phyloP scores from a whole-genome alignment of 2,888 invertebrate species.

The Parascotia fuliginaria region DNA sequence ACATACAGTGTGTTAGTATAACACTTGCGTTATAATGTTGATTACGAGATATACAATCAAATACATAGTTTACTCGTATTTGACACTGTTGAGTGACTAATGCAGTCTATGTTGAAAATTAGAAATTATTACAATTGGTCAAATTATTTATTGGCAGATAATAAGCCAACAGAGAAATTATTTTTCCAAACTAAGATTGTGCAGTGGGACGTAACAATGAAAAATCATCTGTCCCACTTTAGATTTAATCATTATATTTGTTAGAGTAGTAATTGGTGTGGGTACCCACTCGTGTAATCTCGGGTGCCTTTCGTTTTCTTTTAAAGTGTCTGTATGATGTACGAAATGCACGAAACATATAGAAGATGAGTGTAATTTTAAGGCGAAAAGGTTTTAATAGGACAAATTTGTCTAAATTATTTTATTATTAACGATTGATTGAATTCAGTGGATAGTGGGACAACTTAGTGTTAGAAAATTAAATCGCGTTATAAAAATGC shows the following conservation, averaged over 20 bases:
- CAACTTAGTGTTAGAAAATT: slow-evolving; percentile 80
- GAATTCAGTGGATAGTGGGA: slow-evolving; percentile 80
- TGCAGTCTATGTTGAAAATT: slow-evolving; percentile 13
- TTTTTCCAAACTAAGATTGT: slow-evolving; percentile 57
- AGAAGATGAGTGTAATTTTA: slow-evolving; percentile 89
- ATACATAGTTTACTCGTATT: slow-evolving; percentile 16
- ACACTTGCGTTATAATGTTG: slow-evolving; percentile 6
- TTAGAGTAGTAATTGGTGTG: slow-evolving; percentile 85
- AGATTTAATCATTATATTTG: slow-evolving; percentile 83
- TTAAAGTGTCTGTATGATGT: slow-evolving; percentile 91
- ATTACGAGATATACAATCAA: slow-evolving; percentile 7
- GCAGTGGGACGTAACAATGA: slow-evolving; percentile 61
- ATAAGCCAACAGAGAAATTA: slow-evolving; percentile 59
- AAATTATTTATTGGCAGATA: slow-evolving; percentile 30
- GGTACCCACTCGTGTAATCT: slow-evolving; percentile 83
- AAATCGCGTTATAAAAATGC: slow-evolving; percentile 67
- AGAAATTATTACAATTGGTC: slow-evolving; percentile 20
- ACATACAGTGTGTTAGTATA: slow-evolving; percentile 18
- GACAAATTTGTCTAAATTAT: slow-evolving; percentile 79
- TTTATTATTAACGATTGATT: slow-evolving; percentile 78
- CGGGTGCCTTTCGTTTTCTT: slow-evolving; percentile 83
- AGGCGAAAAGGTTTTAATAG: slow-evolving; percentile 62
- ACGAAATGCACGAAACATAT: slow-evolving; percentile 95
- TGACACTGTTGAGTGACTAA: slow-evolving; percentile 23
- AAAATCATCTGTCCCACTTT: slow-evolving; percentile 68